Evolutionary conservation across 1,140 invertebrate genomes (phyloP).

Genomic region (Cydia pomonella): DNA sequence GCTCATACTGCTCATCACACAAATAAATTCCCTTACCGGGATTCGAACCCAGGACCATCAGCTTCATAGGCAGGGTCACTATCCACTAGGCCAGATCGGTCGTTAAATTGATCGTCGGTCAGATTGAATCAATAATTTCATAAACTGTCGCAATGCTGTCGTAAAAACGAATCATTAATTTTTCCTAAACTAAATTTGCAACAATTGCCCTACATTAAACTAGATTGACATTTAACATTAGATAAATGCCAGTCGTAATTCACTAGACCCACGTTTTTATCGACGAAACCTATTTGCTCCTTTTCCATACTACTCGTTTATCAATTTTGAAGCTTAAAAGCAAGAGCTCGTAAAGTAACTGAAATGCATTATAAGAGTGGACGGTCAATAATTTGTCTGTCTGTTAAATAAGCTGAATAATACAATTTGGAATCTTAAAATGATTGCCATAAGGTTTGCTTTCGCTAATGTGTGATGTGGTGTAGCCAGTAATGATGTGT

Average conservation of each 20-base stretch:
- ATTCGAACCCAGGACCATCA: too few relatives aligned
- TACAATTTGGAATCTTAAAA: neutral
- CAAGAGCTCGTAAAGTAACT: neutral
- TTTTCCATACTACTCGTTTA: neutral
- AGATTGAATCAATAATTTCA: neutral
- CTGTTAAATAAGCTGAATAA: neutral
- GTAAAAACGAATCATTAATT: neutral
- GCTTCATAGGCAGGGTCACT: too few relatives aligned
- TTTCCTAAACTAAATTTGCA: neutral
- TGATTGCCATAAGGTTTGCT: neutral
- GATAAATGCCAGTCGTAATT: slow-evolving; percentile 11
- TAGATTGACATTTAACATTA: slow-evolving; percentile 6
- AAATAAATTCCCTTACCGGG: too few relatives aligned
- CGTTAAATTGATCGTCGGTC: too few relatives aligned
- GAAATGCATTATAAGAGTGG: neutral
- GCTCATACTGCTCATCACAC: too few relatives aligned
- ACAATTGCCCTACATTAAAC: slow-evolving; percentile 19
- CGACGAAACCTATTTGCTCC: neutral
- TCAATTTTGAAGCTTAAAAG: neutral
- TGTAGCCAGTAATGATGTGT: slow-evolving; percentile 30
- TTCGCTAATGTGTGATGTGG: slow-evolving; percentile 13
- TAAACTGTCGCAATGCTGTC: neutral
- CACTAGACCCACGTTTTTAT: slow-evolving; percentile 10
- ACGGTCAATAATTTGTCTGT: neutral
- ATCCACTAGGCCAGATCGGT: too few relatives aligned